Evolutionary conservation across 2,888 invertebrate species (phyloP), one percentile per base, ranked within the genome.

Genomic region (Gari tellinella): DNA sequence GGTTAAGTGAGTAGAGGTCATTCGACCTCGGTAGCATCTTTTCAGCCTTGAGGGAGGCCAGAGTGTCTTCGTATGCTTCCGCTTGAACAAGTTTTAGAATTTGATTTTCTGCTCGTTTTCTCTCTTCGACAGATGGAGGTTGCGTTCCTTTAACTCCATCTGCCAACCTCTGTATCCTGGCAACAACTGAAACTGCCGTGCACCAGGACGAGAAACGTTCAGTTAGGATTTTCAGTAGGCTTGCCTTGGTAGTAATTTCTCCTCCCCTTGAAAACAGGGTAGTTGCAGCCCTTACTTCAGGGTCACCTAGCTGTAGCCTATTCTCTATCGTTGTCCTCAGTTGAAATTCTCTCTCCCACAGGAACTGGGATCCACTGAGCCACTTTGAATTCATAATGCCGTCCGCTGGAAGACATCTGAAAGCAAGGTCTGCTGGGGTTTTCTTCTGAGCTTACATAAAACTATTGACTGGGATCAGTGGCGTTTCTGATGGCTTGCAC

Each of bases 341-440:
- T 40, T 53, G 49, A 25, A 49, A 38, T n/a, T 41, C 40, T 31
- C 38, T 53, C 15, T 70, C 19, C 75, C 67, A 31, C 72, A 61
- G 7, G 77, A 83, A 23, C 51, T 64, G 37, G 58, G 52, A 43
- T 77, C 79, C 67, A 15, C 4, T 72, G 14, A 46, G 40, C 61
- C 72, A 66, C 23, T 8, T 19, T 14, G 40, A 53, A 31, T 61
- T 55, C 41, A 19, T 17, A 25, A 66, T 5, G 38, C 25, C 57
- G 49, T 23, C 46, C 2, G 61, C 64, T 12, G 15, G 25, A 2
- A 80, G 56, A 15, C 75, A 67, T 21, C 83, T 48, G 2, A 79
- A 83, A 8, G 75, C 80, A 48, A 64, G 31, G 31, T 84, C 83
- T 37, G 84, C 83, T 48, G 81, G 82, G n/a, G 45, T 85, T 83